A percentile compares a stretch with the other conserved stretches of the same genome.
Evolutionary conservation across 2,797 vertebrate species (phyloP).

Genomic region (Sebastes goodei): DNA sequence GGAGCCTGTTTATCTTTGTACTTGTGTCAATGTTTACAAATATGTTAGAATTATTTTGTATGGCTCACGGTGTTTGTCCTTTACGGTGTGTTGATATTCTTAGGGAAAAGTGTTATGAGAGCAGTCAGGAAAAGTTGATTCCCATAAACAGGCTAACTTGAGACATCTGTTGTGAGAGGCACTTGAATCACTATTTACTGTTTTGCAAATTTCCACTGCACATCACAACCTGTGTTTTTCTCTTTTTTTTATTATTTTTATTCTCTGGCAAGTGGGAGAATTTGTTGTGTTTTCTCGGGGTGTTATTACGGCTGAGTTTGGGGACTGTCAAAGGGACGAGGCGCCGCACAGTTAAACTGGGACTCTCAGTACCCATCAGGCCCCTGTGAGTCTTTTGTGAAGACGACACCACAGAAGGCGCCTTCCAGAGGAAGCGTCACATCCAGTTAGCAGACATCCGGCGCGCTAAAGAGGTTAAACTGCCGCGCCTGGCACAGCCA

Average conservation of each 20-base stretch:
- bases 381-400: slow-evolving; percentile 72
- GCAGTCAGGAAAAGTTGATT: slow-evolving; percentile 79
- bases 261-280: slow-evolving; percentile 70
- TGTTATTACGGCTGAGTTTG: slow-evolving; percentile 71
- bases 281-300: slow-evolving; percentile 73
- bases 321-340: slow-evolving; percentile 78
- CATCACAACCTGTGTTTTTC: slow-evolving; percentile 61
- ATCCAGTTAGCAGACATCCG: slow-evolving; percentile 80
- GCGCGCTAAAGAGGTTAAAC: slow-evolving; percentile 85
- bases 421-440: slow-evolving; percentile 75
- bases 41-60: slow-evolving; percentile 71
- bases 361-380: slow-evolving; percentile 81
- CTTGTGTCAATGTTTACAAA: slow-evolving; percentile 79
- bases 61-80: slow-evolving; percentile 69
- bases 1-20: slow-evolving; percentile 69
- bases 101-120: slow-evolving; percentile 67
- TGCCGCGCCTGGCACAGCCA: slow-evolving; percentile 81
- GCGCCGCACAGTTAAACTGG: slow-evolving; percentile 71
- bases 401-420: slow-evolving; percentile 78
- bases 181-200: slow-evolving; percentile 75
- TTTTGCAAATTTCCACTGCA: slow-evolving; percentile 68
- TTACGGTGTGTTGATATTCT: slow-evolving; percentile 65
- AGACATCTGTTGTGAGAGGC: slow-evolving; percentile 74
- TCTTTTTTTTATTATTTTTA: slow-evolving; percentile 15
- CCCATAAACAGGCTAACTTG: slow-evolving; percentile 80